Evolutionary conservation across 2,113 vertebrate genomes (phyloP).

Genomic region (Sylvilagus bachmani): DNA sequence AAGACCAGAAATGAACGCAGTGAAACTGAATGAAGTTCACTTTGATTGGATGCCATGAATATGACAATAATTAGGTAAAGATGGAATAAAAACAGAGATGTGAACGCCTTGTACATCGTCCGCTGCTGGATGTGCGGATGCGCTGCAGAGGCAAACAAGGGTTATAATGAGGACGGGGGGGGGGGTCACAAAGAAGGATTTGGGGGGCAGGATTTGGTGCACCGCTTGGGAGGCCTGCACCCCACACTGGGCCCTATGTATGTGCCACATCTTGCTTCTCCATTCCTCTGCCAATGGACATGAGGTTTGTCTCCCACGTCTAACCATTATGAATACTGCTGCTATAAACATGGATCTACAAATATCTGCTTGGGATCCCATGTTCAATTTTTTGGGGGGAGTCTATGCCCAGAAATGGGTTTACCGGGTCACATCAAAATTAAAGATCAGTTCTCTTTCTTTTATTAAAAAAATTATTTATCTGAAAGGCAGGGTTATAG

Average conservation of each 20-base stretch:
- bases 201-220: too few relatives aligned
- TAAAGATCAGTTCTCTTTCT: neutral
- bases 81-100: neutral
- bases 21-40: neutral
- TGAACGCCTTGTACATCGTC: neutral
- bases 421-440: neutral
- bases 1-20: neutral
- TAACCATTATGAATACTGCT: neutral
- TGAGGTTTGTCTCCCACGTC: neutral
- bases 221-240: too few relatives aligned
- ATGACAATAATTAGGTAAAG: neutral
- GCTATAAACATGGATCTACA: neutral
- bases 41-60: neutral
- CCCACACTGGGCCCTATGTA: too few relatives aligned
- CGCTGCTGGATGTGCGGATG: neutral
- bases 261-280: neutral
- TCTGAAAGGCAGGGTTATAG: too few relatives aligned
- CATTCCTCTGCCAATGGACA: neutral
- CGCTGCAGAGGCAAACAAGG: too few relatives aligned
- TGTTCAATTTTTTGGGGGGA: neutral
- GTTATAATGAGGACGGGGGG: too few relatives aligned
- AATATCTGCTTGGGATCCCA: neutral
- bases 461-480: too few relatives aligned
- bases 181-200: too few relatives aligned
- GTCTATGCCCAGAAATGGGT: neutral